These are phyloP conservation scores for Noctilio leporinus DNA, from an alignment of 2,113 vertebrate genomes.

Conservation along the genomic window DNA sequence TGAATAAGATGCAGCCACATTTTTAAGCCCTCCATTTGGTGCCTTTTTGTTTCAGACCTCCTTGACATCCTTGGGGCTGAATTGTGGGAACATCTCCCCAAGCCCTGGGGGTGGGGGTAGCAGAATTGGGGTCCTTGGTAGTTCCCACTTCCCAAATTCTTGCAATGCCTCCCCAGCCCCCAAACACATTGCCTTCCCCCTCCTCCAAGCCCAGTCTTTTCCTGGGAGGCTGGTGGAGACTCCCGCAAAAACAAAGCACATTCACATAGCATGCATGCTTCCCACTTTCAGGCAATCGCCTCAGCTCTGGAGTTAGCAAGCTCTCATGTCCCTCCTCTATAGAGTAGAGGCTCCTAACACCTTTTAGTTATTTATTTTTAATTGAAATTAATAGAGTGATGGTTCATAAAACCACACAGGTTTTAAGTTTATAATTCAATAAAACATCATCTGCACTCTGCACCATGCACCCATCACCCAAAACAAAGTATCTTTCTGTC, in stretches of 20 bases:
- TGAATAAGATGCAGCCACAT: not conserved
- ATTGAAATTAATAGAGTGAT: too few relatives aligned
- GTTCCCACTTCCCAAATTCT: not conserved
- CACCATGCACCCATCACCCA: too few relatives aligned
- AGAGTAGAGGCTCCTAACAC: not conserved
- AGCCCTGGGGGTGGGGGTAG: not conserved
- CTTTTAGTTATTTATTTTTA: not conserved
- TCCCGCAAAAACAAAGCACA: not conserved
- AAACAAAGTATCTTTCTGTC: too few relatives aligned
- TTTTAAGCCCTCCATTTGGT: not conserved
- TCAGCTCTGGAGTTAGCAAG: not conserved
- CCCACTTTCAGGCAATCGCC: not conserved
- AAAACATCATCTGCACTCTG: too few relatives aligned
- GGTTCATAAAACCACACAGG: too few relatives aligned
- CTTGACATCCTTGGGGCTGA: not conserved
- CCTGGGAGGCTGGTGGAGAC: not conserved
- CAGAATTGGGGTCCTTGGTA: not conserved
- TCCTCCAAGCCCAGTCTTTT: not conserved
- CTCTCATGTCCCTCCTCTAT: not conserved
- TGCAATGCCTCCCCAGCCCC: not conserved
- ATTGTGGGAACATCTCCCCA: not conserved
- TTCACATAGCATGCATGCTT: not conserved
- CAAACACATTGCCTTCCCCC: not conserved
- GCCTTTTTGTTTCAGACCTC: not conserved
- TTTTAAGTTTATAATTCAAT: too few relatives aligned